Evolutionary conservation across 2,113 vertebrate genomes (phyloP), one percentile per base, ranked within the genome.

Genomic region (Uria lomvia): DNA sequence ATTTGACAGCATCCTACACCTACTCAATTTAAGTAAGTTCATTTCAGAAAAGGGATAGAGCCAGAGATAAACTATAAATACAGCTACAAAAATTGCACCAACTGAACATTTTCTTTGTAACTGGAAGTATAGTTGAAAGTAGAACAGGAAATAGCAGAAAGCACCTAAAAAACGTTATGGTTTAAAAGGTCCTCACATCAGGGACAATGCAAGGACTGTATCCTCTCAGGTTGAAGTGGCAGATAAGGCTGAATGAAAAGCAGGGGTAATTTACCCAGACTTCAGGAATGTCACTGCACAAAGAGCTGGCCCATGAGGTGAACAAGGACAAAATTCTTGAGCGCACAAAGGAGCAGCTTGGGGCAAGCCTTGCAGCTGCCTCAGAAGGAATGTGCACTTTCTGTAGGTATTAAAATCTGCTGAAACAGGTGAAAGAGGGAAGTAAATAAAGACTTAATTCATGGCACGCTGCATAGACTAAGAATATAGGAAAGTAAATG

Each of bases 401-500:
- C 82, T 50, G 40, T 74, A 86, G 91, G 94, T 84, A 93, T 91
- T 87, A 96, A 94, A 95, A 94, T 93, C 78, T 86, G 76, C 85
- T 94, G 89, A 77, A 96, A 92, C 79, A 96, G 94, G 91, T 97
- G 91, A 91, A 88, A 87, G 74, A 88, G 49, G 53, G 63, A 93
- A 96, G 94, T 92, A 96, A 97, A 93, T 88, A 85, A 85, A 97
- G 87, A 76, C 40, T 90, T 76, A 71, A 86, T 91, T 95, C 87
- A 80, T 12, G 56, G 65, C 60, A 93, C 73, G 43, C 56, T 94
- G 74, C 40, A 32, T 1, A 94, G 77, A 62, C 58, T 74, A 83
- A 87, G 88, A 91, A 91, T 72, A 91, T 20, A 92, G 91, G 70
- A 71, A 91, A 97, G 65, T 47, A 88, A 92, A 89, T 86, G 58